These are phyloP conservation scores for Pelvicachromis taeniatus DNA, from an alignment of 2,113 vertebrate genomes.

Conservation along the genomic window DNA sequence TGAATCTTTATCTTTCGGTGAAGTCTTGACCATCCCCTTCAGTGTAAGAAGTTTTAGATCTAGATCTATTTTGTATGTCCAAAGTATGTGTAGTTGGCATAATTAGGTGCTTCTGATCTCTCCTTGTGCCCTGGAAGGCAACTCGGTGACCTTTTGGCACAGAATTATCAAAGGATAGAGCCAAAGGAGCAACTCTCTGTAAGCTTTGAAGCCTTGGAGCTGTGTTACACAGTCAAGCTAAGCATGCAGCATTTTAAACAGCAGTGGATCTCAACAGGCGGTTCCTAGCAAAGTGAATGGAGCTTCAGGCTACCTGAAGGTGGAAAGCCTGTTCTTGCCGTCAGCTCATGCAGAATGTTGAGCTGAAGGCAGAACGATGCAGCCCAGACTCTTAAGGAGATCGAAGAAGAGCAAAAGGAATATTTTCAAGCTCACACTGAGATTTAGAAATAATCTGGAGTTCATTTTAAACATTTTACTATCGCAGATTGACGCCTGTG, in stretches of 20 bases:
- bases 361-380: not conserved
- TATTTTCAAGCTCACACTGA: not conserved
- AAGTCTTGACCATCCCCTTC: not conserved
- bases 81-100: not conserved
- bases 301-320: conserved; percentile 29
- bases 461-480: not conserved
- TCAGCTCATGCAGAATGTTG: not conserved
- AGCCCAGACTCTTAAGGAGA: conserved; percentile 10
- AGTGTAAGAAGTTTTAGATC: not conserved
- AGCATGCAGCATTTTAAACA: conserved; percentile 56
- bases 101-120: conserved; percentile 32
- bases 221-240: conserved; percentile 31
- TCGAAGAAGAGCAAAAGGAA: not conserved
- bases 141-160: conserved; percentile 49
- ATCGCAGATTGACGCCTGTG: not conserved
- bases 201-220: conserved; percentile 31
- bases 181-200: conserved; percentile 36
- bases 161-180: conserved; percentile 28
- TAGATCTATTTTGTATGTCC: not conserved
- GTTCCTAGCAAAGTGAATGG: conserved; percentile 1
- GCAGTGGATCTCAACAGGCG: conserved; percentile 42
- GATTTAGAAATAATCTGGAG: not conserved
- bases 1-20: not conserved
- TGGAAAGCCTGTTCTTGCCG: conserved; percentile 26
- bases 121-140: conserved; percentile 4